These are phyloP conservation scores for Cotesia congregata DNA, from an alignment of 2,888 invertebrate genomes.

Conservation along the genomic window DNA sequence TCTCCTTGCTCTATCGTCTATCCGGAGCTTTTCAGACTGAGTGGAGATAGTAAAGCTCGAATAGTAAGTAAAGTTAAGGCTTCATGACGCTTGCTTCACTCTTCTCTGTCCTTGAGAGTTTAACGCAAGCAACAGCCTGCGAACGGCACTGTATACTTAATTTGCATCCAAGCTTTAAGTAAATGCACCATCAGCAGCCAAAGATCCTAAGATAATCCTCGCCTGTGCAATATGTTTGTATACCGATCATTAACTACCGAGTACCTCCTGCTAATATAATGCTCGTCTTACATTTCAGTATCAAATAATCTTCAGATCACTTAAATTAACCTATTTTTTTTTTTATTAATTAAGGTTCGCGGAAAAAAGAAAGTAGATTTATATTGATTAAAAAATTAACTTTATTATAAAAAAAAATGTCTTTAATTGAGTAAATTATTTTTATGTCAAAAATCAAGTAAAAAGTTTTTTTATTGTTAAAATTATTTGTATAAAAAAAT, in stretches of 20 bases:
- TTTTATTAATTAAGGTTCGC: too few species aligned
- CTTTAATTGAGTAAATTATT: too few species aligned
- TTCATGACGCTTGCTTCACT: constrained; percentile 3
- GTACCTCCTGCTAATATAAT: neutral
- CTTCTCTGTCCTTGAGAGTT: constrained; percentile 4
- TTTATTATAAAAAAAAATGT: too few species aligned
- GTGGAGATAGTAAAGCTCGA: neutral
- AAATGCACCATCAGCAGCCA: constrained; percentile 38
- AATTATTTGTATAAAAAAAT: too few species aligned
- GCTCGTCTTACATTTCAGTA: neutral
- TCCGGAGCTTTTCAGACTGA: neutral
- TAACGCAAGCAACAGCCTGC: constrained; percentile 18
- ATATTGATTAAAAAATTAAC: too few species aligned
- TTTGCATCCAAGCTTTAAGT: constrained; percentile 40
- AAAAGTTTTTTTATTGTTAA: too few species aligned
- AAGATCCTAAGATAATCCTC: constrained; percentile 37
- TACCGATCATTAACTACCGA: constrained; percentile 21
- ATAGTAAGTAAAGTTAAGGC: neutral
- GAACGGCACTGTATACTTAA: constrained; percentile 6
- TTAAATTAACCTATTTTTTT: too few species aligned
- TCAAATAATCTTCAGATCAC: neutral
- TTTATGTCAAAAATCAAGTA: too few species aligned
- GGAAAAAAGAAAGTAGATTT: too few species aligned
- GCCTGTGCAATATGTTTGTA: constrained; percentile 28
- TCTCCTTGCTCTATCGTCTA: neutral